phyloP scores from a whole-genome alignment of 1,140 invertebrate species.

The Lepidotrigona ventralis region DNA sequence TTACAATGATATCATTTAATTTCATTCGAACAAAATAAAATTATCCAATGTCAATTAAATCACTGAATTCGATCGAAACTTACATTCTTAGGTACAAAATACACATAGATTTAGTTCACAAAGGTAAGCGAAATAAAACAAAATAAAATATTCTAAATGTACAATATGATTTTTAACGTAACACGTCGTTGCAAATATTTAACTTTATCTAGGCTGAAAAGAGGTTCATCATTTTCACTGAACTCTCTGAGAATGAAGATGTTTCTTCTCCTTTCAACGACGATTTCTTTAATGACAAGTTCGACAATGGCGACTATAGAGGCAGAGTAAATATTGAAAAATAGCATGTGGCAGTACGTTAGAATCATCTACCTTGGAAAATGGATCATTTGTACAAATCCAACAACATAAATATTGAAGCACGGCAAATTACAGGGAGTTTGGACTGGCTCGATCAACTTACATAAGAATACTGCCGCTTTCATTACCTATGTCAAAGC shows the following conservation, averaged over 20 bases:
- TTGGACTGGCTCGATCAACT: slow-evolving; percentile 8
- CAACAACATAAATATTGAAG: slow-evolving; percentile 17
- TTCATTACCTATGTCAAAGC: slow-evolving; percentile 34
- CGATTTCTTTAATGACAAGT: background rate
- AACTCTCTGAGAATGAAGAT: background rate
- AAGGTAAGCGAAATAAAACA: background rate
- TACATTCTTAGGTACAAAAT: background rate
- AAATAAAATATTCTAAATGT: background rate
- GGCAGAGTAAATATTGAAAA: background rate
- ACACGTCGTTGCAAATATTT: background rate
- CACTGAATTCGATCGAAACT: too few relatives aligned
- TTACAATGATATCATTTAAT: too few relatives aligned
- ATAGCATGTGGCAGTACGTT: background rate
- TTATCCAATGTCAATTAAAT: background rate
- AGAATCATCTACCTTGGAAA: background rate
- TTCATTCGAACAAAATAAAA: background rate
- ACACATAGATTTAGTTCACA: background rate
- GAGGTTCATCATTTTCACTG: background rate
- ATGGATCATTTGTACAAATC: slow-evolving; percentile 3
- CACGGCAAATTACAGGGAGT: background rate
- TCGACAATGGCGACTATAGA: background rate
- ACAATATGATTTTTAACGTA: background rate
- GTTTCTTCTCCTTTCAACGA: background rate
- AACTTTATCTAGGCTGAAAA: background rate
- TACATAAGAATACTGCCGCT: slow-evolving; percentile 18